Evolutionary conservation across 2,888 invertebrate species (phyloP), one percentile per base, ranked within the genome.

Genomic region (Drosophila siamana): DNA sequence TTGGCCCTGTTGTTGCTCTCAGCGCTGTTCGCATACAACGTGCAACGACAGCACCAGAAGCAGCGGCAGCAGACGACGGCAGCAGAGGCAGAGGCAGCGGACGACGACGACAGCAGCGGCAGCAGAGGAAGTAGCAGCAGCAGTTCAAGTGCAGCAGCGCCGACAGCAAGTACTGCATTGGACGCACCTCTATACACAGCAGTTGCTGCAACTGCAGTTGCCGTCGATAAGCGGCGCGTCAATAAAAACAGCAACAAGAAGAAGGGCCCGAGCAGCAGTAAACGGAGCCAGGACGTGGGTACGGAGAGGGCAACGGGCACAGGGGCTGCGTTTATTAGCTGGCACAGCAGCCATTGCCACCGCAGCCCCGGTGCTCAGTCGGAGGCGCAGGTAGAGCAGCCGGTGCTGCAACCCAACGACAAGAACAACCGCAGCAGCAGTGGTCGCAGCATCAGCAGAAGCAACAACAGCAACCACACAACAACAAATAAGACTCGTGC

Each of bases 341-440:
- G 85, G 85, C 86, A 87, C 52, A 89, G 89, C 85, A 87, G 87
- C 87, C 88, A 85, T 85, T 77, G 86, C 83, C 73, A 86, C 84
- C 78, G 88, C 89, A 89, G 87, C 81, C 88, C 85, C 81, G 88
- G 79, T 82, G 81, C 81, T 80, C 74, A 67, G 52, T 62, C 69
- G 43, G 65, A 54, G 59, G 48, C 47, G 46, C 64, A 63, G 64
- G 52, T 28, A 63, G 50, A 77, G 63, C 67, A 70, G 60, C 44
- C 41, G 43, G 44, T 57, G 74, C 60, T 72, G 68, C 65, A 5
- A 30, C 8, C 38, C 26, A 38, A 61, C 26, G 59, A 48, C 48
- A 63, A 26, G 40, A 63, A 36, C 48, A 68, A 11, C 38, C 28
- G 8, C 22, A 55, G 60, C 57, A 64, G 24, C 55, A 44, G 6